Percentiles rank a stretch among this genome's conserved stretches.
Evolutionary conservation across 30 jellyfish, hydroid and myxozoan species (phyloP).

Genomic region (Hydractinia symbiolongicarpus): DNA sequence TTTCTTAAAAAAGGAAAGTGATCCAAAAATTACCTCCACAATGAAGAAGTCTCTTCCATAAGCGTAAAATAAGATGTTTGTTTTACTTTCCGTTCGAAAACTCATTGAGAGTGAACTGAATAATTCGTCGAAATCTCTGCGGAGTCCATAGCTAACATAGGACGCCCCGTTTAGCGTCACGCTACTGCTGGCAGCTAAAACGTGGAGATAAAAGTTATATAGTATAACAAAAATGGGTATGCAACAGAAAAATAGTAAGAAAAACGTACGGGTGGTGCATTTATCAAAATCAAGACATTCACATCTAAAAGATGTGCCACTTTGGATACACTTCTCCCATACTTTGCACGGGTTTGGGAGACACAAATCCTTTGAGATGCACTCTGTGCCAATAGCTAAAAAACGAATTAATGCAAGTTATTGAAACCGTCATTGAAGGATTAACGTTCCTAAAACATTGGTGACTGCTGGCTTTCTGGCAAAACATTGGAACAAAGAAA

Average conservation of each 20-base stretch:
- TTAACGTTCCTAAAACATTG: too few relatives aligned
- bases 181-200: constrained; percentile 66
- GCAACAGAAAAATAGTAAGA: background rate
- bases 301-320: constrained; percentile 48
- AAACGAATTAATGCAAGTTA: background rate
- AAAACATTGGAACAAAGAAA: too few relatives aligned
- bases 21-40: constrained; percentile 54
- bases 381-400: constrained; percentile 54
- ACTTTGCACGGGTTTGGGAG: constrained; percentile 74
- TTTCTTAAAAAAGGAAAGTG: background rate
- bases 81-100: constrained; percentile 78
- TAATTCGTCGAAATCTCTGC: constrained; percentile 62
- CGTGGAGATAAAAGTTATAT: background rate
- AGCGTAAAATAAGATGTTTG: constrained; percentile 37
- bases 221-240: background rate
- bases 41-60: constrained; percentile 83
- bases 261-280: background rate
- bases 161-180: constrained; percentile 84
- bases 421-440: too few relatives aligned
- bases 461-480: too few relatives aligned
- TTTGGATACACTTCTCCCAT: constrained; percentile 62
- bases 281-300: constrained; percentile 26
- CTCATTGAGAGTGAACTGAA: constrained; percentile 64
- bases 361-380: constrained; percentile 69
- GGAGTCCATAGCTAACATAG: constrained; percentile 58